Evolutionary conservation across 2,113 vertebrate species (phyloP).

Genomic region (Acrocephalus arundinaceus): DNA sequence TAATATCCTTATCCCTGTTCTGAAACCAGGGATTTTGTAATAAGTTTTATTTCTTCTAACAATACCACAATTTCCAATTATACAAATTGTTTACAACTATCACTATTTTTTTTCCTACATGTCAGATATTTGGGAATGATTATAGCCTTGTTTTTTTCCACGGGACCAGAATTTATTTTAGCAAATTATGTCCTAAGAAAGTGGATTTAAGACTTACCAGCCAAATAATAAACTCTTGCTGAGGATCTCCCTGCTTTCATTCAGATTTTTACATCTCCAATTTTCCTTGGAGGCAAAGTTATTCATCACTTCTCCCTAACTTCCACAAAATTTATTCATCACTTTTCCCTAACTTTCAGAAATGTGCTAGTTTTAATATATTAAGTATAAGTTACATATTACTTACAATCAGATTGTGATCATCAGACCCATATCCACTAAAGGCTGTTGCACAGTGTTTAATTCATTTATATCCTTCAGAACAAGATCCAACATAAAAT

Average conservation of each 20-base stretch:
- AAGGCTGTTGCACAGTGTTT: neutral
- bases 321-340: conserved; percentile 7
- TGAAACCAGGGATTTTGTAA: neutral
- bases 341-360: conserved; percentile 12
- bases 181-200: neutral
- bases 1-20: neutral
- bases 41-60: neutral
- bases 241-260: conserved; percentile 6
- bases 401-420: neutral
- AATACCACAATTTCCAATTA: neutral
- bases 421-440: neutral
- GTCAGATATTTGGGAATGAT: neutral
- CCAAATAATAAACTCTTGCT: conserved; percentile 13
- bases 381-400: conserved; percentile 14
- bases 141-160: neutral
- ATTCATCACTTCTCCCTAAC: conserved; percentile 24
- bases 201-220: neutral
- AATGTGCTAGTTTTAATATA: neutral
- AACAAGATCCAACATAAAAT: conserved; percentile 39
- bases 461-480: conserved; percentile 37
- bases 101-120: neutral
- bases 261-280: neutral
- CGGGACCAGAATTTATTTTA: neutral
- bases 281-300: conserved; percentile 8
- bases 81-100: neutral